Percentiles rank a stretch among this genome's conserved stretches.
Conservation (phyloP, 2,113 vertebrate genomes). For the Dolichotis patagonum region DNA sequence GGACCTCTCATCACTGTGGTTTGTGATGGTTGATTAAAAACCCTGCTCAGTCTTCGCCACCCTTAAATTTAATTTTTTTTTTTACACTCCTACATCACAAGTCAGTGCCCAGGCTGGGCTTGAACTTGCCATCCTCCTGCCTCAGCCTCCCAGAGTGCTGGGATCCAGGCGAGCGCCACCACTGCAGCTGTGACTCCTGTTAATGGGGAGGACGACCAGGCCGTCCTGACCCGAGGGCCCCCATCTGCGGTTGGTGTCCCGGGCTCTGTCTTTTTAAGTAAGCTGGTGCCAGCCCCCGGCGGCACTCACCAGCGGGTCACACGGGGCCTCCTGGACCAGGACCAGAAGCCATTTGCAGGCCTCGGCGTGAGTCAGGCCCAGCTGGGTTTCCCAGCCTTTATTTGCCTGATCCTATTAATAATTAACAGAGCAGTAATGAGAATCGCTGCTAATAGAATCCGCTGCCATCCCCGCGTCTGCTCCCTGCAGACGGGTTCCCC, state of each 20-base stretch:
- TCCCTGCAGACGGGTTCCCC: slow-evolving; percentile 74
- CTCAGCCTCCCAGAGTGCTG: not conserved
- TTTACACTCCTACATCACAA: not conserved
- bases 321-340: not conserved
- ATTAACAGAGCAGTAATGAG: slow-evolving; percentile 83
- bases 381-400: slow-evolving; percentile 82
- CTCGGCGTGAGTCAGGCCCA: slow-evolving; percentile 74
- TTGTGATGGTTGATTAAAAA: not conserved
- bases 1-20: not conserved
- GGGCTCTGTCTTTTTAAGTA: not conserved
- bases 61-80: not conserved
- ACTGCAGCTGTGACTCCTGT: fast-evolving
- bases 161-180: not conserved
- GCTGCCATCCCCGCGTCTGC: slow-evolving; percentile 40
- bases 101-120: not conserved
- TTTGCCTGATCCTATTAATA: slow-evolving; percentile 84
- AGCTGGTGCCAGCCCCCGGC: not conserved
- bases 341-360: slow-evolving; percentile 71
- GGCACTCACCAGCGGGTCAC: not conserved
- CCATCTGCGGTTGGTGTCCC: not conserved
- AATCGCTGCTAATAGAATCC: slow-evolving; percentile 81
- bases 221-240: not conserved
- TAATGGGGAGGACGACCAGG: not conserved
- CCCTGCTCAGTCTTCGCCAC: no score
- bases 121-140: not conserved